Evolutionary conservation across 2,888 invertebrate species (phyloP), one percentile per base, ranked within the genome.

Genomic region (Meliscaeva auricollis): DNA sequence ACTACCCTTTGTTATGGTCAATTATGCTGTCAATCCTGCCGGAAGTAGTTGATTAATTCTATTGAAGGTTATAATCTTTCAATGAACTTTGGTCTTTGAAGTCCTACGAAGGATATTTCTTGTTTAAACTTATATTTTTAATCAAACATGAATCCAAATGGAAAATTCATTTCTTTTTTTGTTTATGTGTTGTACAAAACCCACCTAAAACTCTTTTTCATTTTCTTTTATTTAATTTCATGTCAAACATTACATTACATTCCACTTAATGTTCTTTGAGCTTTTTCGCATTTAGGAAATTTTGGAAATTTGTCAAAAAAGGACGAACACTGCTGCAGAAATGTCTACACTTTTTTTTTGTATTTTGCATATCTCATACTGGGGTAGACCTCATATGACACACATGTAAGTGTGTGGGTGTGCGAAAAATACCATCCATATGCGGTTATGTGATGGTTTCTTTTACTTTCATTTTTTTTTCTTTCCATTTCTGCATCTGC

Each of bases 271-370:
- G 46, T 26, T 56, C 13, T 56, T 56, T 56, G 35, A 15, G 26
- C 46, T 50, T 60, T 17, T 35, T 56, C 20, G 48, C 30, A 70
- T 56, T 81, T 64, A 4, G 20, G 35, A 20, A 56, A 20, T 11
- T 13, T 56, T 56, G 80, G 80, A 81, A 17, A 48, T 44, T 54
- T 70, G 62, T 74, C 69, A 69, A 76, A 60, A 20, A 68, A 52
- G 35, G 26, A 46, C 32, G 32, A 78, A 72, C 56, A 38, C 64
- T 79, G 41, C 66, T 56, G 56, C 17, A 73, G 72, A 26, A 26
- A 26, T 26, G 2, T 26, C 26, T 26, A 62, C 46, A 38, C 26
- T 76, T 66, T 60, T 35, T 13, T 35, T 3, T 35, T 35, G 2
- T 3, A 26, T 26, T 64, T 64, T 73, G 48, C 73, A 46, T 66